Evolutionary conservation across 2,888 invertebrate species (phyloP).

Genomic region (Ptychoptera albimana): DNA sequence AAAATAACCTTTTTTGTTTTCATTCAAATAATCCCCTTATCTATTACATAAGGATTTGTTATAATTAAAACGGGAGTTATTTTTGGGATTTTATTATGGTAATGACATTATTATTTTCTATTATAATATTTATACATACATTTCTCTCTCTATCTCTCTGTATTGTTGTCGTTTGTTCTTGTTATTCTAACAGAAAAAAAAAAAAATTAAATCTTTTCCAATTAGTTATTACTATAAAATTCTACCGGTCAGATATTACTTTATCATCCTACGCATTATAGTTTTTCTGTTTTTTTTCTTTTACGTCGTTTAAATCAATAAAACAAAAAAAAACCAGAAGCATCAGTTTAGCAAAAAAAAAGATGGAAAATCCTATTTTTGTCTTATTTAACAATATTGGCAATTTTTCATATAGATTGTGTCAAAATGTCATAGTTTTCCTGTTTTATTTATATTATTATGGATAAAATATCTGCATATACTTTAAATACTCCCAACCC

Average conservation of each 20-base stretch:
- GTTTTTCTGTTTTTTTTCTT: too few relatives aligned
- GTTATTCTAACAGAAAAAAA: too few relatives aligned
- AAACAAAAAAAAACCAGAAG: too few relatives aligned
- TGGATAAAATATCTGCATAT: not conserved
- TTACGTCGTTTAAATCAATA: too few relatives aligned
- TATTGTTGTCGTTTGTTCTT: not conserved
- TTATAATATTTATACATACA: not conserved
- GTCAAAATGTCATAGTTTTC: not conserved
- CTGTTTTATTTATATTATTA: not conserved
- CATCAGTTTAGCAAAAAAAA: not conserved
- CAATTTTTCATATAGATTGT: not conserved
- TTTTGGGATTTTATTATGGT: conserved; percentile 7
- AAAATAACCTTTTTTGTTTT: conserved; percentile 4
- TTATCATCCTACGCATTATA: too few relatives aligned
- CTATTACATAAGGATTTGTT: conserved; percentile 7
- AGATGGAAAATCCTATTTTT: not conserved
- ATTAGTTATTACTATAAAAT: too few relatives aligned
- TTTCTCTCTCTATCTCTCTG: not conserved
- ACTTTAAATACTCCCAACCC: too few relatives aligned
- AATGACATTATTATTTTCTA: conserved; percentile 3
- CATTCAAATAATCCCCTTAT: conserved; percentile 4
- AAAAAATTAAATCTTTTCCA: too few relatives aligned
- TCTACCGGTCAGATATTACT: too few relatives aligned
- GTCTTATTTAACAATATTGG: not conserved
- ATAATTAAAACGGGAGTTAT: conserved; percentile 7